A percentile compares a stretch with the other conserved stretches of the same genome.
Evolutionary conservation across 2,113 vertebrate genomes (phyloP).

Genomic region (Aphelocoma coerulescens): DNA sequence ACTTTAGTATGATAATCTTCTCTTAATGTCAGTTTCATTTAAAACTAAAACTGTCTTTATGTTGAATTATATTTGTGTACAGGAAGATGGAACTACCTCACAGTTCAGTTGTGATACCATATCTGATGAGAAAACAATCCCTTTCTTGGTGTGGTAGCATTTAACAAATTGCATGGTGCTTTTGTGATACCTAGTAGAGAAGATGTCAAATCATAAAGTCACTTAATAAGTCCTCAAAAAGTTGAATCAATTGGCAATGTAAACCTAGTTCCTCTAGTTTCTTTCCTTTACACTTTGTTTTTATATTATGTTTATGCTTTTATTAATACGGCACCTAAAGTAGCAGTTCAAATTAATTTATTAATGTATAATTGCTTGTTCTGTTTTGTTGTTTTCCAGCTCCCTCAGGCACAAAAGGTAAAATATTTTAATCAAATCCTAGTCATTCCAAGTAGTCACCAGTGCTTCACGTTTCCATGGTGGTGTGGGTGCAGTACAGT

Average conservation of each 20-base stretch:
- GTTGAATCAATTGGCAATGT: neutral
- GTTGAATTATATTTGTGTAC: constrained; percentile 23
- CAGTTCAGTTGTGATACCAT: neutral
- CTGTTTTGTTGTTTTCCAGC: constrained; percentile 82
- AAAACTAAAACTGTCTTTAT: neutral
- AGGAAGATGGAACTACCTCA: constrained; percentile 12
- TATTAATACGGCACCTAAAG: neutral
- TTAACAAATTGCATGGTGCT: neutral
- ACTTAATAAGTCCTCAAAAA: neutral
- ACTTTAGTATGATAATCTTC: neutral
- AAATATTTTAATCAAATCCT: constrained; percentile 72
- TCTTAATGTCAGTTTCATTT: neutral
- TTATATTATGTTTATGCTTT: neutral
- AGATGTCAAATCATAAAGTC: neutral
- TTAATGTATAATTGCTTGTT: constrained; percentile 70
- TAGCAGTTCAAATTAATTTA: constrained; percentile 32
- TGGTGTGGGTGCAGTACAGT: constrained; percentile 41
- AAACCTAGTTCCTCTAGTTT: neutral
- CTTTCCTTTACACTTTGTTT: neutral
- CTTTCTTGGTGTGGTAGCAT: neutral
- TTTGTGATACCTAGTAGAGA: neutral
- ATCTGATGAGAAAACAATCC: neutral
- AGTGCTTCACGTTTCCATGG: constrained; percentile 61
- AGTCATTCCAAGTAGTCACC: constrained; percentile 62
- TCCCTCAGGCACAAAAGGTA: constrained; percentile 97